phyloP scores from a whole-genome alignment of 2,888 invertebrate species.

The Catocala fraxini region DNA sequence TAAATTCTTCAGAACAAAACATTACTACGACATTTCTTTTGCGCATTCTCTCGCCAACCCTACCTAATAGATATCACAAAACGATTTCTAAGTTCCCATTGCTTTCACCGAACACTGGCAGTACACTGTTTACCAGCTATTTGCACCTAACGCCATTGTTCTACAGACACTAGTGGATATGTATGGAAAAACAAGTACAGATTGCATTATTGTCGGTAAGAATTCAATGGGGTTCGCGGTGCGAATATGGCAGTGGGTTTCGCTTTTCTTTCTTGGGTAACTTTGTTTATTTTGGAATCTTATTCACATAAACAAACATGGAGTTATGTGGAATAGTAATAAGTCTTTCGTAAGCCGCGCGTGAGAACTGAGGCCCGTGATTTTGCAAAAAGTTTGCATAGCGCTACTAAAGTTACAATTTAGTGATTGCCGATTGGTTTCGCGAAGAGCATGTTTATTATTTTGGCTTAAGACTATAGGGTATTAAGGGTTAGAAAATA shows the following conservation, averaged over 20 bases:
- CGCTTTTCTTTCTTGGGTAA: slow-evolving; percentile 1
- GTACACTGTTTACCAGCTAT: slow-evolving; percentile 61
- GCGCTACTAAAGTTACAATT: too few species aligned
- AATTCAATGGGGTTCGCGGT: slow-evolving; percentile 7
- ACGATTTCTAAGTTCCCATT: slow-evolving; percentile 76
- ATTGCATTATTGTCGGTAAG: slow-evolving; percentile 6
- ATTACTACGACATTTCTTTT: not conserved
- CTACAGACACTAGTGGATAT: slow-evolving; percentile 38
- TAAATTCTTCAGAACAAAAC: not conserved
- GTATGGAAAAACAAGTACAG: slow-evolving; percentile 25
- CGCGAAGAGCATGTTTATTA: too few species aligned
- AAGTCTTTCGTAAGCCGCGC: not conserved
- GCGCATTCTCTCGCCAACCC: slow-evolving; percentile 34
- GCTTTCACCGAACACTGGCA: slow-evolving; percentile 74
- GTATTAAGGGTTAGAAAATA: too few species aligned
- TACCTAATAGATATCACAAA: slow-evolving; percentile 57
- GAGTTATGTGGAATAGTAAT: slow-evolving; percentile 4
- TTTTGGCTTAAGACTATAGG: too few species aligned
- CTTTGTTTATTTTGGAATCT: not conserved
- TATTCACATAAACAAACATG: not conserved
- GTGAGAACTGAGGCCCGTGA: not conserved
- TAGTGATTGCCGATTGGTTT: too few species aligned
- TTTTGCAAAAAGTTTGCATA: not conserved
- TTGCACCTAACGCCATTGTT: slow-evolving; percentile 73
- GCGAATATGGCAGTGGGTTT: slow-evolving; percentile 2